These are phyloP conservation scores for Hydrocynus forskahlii DNA, from an alignment of 2,797 vertebrate genomes.

Conservation along the genomic window DNA sequence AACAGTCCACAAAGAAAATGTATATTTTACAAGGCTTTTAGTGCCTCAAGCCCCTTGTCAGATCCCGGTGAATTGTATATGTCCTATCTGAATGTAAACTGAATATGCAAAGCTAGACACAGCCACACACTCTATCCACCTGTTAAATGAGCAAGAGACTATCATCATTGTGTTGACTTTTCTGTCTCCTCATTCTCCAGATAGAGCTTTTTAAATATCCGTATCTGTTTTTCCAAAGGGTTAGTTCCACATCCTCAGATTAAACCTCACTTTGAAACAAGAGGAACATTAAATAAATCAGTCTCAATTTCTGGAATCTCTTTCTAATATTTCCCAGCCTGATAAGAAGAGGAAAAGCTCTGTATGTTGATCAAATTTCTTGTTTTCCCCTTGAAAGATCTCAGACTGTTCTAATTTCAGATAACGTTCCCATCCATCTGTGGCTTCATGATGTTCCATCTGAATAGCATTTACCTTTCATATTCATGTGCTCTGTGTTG, in stretches of 20 bases:
- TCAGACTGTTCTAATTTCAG: background rate
- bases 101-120: background rate
- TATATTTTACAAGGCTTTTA: background rate
- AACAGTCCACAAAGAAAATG: background rate
- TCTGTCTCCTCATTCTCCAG: background rate
- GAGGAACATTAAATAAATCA: slow-evolving; percentile 12
- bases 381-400: background rate
- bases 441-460: background rate
- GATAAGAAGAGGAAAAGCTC: background rate
- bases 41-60: background rate
- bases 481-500: background rate
- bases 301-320: background rate
- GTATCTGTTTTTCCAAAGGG: background rate
- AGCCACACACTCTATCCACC: background rate
- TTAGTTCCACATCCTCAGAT: background rate
- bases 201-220: background rate
- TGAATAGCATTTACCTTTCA: background rate
- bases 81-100: background rate
- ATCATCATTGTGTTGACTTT: slow-evolving; percentile 1
- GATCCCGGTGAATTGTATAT: background rate
- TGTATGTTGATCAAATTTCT: slow-evolving; percentile 10
- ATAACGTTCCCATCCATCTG: background rate
- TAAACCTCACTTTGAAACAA: slow-evolving; percentile 9
- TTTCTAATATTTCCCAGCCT: background rate
- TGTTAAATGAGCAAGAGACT: background rate